Conservation (phyloP, 2,888 invertebrate genomes). For the Andrena dorsata region DNA sequence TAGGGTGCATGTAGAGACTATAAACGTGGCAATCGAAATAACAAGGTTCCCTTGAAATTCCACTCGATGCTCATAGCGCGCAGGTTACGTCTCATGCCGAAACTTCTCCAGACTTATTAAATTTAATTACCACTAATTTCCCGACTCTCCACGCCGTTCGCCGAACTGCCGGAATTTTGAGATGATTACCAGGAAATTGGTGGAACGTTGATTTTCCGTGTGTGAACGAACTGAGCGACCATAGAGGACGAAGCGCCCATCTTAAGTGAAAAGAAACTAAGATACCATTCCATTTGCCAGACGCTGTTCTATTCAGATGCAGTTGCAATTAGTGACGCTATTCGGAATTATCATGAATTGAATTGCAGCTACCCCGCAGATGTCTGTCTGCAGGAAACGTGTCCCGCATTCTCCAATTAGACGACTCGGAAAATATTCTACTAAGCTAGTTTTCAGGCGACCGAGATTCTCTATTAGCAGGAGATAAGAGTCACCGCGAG, state of each 20-base stretch:
- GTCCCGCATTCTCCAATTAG: background rate
- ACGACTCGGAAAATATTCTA: conserved; percentile 18
- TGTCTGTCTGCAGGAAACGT: background rate
- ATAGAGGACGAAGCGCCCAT: background rate
- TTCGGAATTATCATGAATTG: background rate
- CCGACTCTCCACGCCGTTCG: conserved; percentile 31
- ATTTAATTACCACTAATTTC: conserved; percentile 58
- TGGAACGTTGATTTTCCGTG: conserved; percentile 14
- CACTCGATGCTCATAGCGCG: background rate
- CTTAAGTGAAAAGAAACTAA: too few relatives aligned
- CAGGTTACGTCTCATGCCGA: conserved; percentile 27
- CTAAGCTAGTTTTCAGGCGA: conserved; percentile 12
- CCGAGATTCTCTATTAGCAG: conserved; percentile 27
- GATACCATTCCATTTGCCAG: too few relatives aligned
- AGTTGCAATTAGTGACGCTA: background rate
- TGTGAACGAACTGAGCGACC: background rate
- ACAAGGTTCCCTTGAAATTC: conserved; percentile 37
- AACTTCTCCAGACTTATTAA: conserved; percentile 60
- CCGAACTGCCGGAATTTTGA: conserved; percentile 34
- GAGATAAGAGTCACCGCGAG: conserved; percentile 25
- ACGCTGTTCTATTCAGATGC: background rate
- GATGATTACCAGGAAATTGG: conserved; percentile 32
- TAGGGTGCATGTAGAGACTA: conserved; percentile 3
- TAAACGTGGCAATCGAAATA: conserved; percentile 40
- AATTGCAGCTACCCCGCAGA: background rate